Conservation (phyloP, 92 coral and sea anemone species). For the Palythoa heliodiscus region DNA sequence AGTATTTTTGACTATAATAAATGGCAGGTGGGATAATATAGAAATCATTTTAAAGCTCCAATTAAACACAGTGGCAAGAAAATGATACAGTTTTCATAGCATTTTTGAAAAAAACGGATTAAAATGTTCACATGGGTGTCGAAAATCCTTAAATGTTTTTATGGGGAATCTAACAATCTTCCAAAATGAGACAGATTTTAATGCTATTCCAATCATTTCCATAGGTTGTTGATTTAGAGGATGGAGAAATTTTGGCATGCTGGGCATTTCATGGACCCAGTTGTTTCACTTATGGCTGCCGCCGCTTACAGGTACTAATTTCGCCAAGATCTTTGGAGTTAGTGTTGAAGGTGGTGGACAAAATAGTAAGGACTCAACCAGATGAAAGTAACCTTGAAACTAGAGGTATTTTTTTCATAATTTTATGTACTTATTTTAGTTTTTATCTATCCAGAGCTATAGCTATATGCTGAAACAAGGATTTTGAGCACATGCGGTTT, state of each 20-base stretch:
- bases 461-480: too few species aligned
- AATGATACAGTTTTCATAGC: too few species aligned
- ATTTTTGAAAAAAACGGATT: too few species aligned
- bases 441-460: background rate
- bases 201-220: background rate
- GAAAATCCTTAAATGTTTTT: too few species aligned
- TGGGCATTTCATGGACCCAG: conserved; percentile 38
- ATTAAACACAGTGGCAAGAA: too few species aligned
- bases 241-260: conserved; percentile 25
- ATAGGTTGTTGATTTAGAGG: conserved; percentile 23
- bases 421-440: background rate
- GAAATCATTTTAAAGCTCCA: too few species aligned
- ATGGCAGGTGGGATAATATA: too few species aligned
- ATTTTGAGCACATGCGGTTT: too few species aligned
- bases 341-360: background rate
- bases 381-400: background rate
- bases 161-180: too few species aligned
- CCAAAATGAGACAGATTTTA: too few species aligned
- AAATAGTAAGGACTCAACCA: background rate
- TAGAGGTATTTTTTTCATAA: background rate
- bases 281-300: conserved; percentile 26
- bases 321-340: conserved; percentile 1
- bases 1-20: too few species aligned
- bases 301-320: background rate
- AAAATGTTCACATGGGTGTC: too few species aligned